Conservation (phyloP, 53 echinoderm and acorn worm genomes). For the Echinarachnius parma region DNA sequence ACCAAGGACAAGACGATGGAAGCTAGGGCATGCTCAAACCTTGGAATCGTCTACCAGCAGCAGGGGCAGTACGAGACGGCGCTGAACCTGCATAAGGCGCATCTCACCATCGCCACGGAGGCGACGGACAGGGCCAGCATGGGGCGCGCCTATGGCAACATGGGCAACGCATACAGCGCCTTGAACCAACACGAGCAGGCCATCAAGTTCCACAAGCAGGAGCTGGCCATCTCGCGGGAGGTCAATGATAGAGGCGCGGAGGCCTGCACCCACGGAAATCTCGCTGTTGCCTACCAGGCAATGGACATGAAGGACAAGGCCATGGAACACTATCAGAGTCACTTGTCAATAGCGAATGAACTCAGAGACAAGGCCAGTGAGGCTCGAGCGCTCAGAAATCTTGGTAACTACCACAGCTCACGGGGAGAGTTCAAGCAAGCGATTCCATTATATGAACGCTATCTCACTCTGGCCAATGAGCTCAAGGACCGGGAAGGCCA, state of each 20-base stretch:
- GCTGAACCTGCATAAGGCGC: constrained; percentile 96
- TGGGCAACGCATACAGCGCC: constrained; percentile 96
- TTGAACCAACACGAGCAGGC: constrained; percentile 91
- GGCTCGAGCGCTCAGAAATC: constrained; percentile 77
- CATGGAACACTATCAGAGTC: constrained; percentile 88
- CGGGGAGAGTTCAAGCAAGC: constrained; percentile 93
- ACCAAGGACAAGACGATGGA: constrained; percentile 91
- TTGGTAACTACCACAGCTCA: constrained; percentile 92
- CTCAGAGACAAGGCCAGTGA: constrained; percentile 83
- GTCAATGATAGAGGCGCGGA: constrained; percentile 90
- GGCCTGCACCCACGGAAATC: constrained; percentile 95
- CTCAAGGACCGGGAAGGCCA: constrained; percentile 70
- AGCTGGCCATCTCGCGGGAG: constrained; percentile 89
- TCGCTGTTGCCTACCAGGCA: constrained; percentile 95
- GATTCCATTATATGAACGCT: constrained; percentile 84
- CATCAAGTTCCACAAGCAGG: constrained; percentile 98
- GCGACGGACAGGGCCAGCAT: constrained; percentile 65
- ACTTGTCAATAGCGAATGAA: constrained; percentile 75
- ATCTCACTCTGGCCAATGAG: constrained; percentile 68
- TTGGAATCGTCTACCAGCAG: constrained; percentile 95
- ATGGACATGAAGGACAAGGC: constrained; percentile 95
- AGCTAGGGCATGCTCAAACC: constrained; percentile 89
- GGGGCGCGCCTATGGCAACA: constrained; percentile 96
- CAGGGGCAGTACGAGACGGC: constrained; percentile 90
- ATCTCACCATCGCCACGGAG: constrained; percentile 80